Conservation (phyloP, 1,140 invertebrate species). For the Caenorhabditis briggsae region DNA sequence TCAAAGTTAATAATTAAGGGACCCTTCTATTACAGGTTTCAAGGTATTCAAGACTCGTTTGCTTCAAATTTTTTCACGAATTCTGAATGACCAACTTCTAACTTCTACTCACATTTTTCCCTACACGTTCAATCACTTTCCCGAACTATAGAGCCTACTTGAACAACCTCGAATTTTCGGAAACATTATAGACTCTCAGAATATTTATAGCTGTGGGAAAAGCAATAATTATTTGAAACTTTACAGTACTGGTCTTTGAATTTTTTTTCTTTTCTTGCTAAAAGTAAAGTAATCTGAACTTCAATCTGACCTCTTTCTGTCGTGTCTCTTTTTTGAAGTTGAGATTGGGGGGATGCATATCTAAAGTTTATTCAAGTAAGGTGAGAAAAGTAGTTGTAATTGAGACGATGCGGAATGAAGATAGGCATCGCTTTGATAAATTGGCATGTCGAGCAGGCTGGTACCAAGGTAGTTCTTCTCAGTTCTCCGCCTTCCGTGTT, state of each 20-base stretch:
- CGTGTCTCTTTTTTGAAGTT: neutral
- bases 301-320: slow-evolving; percentile 52
- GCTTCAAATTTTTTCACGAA: no score
- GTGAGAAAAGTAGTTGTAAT: slow-evolving; percentile 20
- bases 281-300: slow-evolving; percentile 6
- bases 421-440: slow-evolving; percentile 36
- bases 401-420: neutral
- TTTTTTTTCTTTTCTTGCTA: neutral
- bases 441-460: slow-evolving; percentile 45
- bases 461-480: slow-evolving; percentile 7
- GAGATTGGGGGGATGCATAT: neutral
- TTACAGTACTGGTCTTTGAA: neutral
- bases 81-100: no score
- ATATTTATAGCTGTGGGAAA: neutral
- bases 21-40: no score
- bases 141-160: neutral
- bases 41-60: no score
- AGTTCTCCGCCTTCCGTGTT: neutral
- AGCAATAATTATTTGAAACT: no score
- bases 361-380: slow-evolving; percentile 52
- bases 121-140: no score
- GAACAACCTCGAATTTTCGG: neutral
- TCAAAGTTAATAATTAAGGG: no score
- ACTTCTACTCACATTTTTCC: no score
- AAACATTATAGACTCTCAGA: neutral